These are phyloP conservation scores for Euglossa dilemma DNA, from an alignment of 1,140 invertebrate genomes.

Conservation along the genomic window DNA sequence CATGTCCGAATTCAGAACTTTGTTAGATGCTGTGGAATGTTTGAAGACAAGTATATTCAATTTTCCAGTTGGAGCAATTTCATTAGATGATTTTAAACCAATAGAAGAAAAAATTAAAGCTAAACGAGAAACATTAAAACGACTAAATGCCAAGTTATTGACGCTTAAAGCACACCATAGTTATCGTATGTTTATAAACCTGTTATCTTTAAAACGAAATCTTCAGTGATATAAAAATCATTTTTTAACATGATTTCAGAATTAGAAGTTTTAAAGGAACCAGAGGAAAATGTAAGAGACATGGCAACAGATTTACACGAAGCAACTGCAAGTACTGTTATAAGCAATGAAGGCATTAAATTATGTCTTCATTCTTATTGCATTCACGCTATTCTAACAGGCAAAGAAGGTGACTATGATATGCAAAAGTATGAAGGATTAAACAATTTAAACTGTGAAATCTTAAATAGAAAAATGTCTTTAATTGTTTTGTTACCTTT, in stretches of 20 bases:
- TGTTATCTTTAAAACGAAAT: background rate
- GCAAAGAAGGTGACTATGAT: slow-evolving; percentile 42
- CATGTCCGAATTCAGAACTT: slow-evolving; percentile 26
- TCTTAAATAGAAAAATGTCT: background rate
- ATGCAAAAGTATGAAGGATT: slow-evolving; percentile 54
- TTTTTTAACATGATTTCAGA: slow-evolving; percentile 15
- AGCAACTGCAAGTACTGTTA: slow-evolving; percentile 49
- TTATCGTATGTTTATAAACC: slow-evolving; percentile 53
- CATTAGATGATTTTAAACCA: slow-evolving; percentile 69
- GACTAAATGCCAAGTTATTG: slow-evolving; percentile 63
- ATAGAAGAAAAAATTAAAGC: slow-evolving; percentile 68
- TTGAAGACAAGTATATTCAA: slow-evolving; percentile 49
- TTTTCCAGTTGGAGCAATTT: slow-evolving; percentile 70
- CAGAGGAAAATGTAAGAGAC: slow-evolving; percentile 6
- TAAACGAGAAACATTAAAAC: slow-evolving; percentile 49
- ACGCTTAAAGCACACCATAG: slow-evolving; percentile 57
- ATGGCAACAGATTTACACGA: slow-evolving; percentile 48
- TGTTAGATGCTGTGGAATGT: slow-evolving; percentile 15
- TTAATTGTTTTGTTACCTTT: slow-evolving; percentile 29
- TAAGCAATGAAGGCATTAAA: slow-evolving; percentile 57
- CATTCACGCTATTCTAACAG: slow-evolving; percentile 59
- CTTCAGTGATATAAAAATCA: background rate
- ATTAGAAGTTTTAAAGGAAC: background rate
- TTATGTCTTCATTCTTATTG: slow-evolving; percentile 61
- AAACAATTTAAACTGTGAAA: background rate